Conservation (phyloP, 2,888 invertebrate genomes). For the Drepana falcataria region DNA sequence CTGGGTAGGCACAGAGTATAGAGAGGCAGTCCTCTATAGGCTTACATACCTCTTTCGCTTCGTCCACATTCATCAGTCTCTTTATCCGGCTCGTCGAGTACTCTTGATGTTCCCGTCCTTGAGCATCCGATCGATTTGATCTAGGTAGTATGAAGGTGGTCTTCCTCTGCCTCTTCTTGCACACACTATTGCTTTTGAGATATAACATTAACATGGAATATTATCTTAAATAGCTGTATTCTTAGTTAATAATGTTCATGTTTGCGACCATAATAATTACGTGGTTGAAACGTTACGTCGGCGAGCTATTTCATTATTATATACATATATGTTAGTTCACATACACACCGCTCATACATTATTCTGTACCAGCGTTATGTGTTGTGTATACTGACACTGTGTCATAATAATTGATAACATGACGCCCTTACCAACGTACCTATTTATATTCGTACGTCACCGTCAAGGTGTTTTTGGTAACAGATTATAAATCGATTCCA, state of each 20-base stretch:
- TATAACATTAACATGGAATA: too few species aligned
- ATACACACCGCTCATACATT: constrained; percentile 28
- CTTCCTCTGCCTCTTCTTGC: too few species aligned
- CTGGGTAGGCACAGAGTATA: too few species aligned
- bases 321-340: constrained; percentile 19
- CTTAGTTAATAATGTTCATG: background rate
- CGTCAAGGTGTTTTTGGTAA: background rate
- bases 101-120: too few species aligned
- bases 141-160: too few species aligned
- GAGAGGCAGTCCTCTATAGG: too few species aligned
- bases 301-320: constrained; percentile 28
- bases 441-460: background rate
- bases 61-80: too few species aligned
- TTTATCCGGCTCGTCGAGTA: too few species aligned
- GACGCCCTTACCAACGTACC: constrained; percentile 8
- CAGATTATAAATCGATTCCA: too few species aligned
- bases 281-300: constrained; percentile 19
- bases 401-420: constrained; percentile 30
- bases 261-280: constrained; percentile 2
- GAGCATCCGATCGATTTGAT: too few species aligned
- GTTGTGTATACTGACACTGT: constrained; percentile 23
- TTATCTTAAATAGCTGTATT: background rate
- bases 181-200: too few species aligned
- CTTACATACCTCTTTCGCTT: too few species aligned
- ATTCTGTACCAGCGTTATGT: constrained; percentile 30